Base-by-base conservation (phyloP, 2,113 vertebrate species). In the Oreotrochilus melanogaster region DNA sequence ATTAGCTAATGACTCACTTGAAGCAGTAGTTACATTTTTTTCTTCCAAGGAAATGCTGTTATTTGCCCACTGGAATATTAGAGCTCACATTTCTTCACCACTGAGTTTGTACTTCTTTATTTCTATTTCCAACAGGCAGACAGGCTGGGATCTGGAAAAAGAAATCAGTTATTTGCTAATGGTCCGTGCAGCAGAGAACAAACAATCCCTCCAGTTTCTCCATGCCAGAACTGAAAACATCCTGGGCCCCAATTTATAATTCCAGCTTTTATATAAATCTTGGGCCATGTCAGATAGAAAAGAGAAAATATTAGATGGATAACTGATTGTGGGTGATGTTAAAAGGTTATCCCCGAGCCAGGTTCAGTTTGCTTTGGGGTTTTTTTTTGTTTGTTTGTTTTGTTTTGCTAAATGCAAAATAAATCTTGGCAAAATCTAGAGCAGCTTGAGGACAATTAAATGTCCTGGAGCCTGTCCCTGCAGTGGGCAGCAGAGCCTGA, bases 21-120 rank as follows among this genome's bases (percentile, higher is more conserved):
- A 48, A 78, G 53, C 8, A 22, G n/a, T 18, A 57, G 57, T 18
- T 65, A 30, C 28, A 0, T 35, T 88, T 14, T 10, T 39, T 61
- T 45, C 48, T 72, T 53, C 42, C 83, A 47, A 65, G 24, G 39
- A 51, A 82, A 58, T 2, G 7, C 4, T 23, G 16, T 27, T 33
- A 19, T 65, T 78, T 75, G 13, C 42, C 54, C 28, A 2, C 19
- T 7, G 13, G 27, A 70, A 50, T n/a, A 54, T 5, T 19, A 5
- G 30, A 3, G 1, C 22, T 94, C 15, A 7, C 19, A 7, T 72
- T 65, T 83, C 57, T 43, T 53, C 76, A 28, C 48, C 33, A 19
- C 33, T 22, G 9, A 23, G 11, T 53, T 54, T 47, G 15, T 4
- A 37, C 22, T 39, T 0, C 0, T 56, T 10, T 18, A 4, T 10